A percentile compares a stretch with the other conserved stretches of the same genome.
phyloP scores from a whole-genome alignment of 2,113 vertebrate genomes.

The Tachuris rubrigastra region DNA sequence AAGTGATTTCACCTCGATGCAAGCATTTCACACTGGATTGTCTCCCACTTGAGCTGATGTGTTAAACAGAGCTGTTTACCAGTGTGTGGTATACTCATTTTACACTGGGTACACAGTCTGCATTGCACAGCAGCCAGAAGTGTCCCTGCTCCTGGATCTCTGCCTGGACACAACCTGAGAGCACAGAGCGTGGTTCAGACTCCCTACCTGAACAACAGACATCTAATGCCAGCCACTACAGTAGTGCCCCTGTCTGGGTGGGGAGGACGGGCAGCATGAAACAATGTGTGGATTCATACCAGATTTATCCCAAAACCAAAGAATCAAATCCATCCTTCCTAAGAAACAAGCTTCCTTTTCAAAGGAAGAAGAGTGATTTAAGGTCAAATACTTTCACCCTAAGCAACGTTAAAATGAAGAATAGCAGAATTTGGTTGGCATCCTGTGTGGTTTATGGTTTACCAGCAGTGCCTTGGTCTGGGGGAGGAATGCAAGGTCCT shows the following conservation, averaged over 20 bases:
- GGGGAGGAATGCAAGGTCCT: background rate
- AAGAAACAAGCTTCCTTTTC: constrained; percentile 32
- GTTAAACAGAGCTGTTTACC: constrained; percentile 21
- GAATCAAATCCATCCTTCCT: background rate
- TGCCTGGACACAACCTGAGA: background rate
- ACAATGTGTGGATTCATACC: constrained; percentile 3
- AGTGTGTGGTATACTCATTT: background rate
- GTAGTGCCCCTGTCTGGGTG: background rate
- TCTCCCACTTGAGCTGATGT: background rate
- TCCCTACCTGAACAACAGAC: background rate
- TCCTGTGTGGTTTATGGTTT: constrained; percentile 32
- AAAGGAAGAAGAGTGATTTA: background rate
- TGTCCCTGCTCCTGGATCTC: background rate
- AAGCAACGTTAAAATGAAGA: background rate
- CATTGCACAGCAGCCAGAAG: background rate
- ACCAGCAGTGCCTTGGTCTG: background rate
- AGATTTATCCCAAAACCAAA: background rate
- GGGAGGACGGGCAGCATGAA: background rate
- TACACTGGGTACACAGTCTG: background rate
- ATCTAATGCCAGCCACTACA: background rate
- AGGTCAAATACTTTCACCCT: constrained; percentile 31
- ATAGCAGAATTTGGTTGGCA: background rate
- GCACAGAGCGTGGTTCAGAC: background rate
- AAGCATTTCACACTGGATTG: background rate
- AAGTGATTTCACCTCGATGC: background rate